Conservation (phyloP, 37 sponge, comb jelly and placozoan species). For the Geodia barretti region DNA sequence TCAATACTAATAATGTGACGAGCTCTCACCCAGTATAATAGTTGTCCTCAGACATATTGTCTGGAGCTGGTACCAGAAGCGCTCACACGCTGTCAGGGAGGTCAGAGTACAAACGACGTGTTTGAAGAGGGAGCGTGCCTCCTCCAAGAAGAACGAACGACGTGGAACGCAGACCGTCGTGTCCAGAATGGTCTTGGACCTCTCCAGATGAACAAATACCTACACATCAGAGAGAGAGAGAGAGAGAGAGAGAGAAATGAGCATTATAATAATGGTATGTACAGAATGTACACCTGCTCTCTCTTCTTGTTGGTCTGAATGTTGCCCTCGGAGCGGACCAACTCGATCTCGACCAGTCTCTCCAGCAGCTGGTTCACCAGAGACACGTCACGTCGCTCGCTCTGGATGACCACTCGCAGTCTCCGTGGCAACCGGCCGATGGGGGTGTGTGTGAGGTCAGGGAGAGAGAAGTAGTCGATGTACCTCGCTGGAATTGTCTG, state of each 20-base stretch:
- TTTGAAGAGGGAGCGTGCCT: constrained; percentile 36
- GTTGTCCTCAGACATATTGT: constrained; percentile 45
- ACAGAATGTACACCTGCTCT: not conserved
- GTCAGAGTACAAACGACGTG: not conserved
- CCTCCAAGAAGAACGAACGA: constrained; percentile 57
- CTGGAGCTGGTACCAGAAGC: constrained; percentile 68
- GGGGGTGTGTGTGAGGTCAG: constrained; percentile 3
- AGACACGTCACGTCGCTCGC: constrained; percentile 3
- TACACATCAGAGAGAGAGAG: not conserved
- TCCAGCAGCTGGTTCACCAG: not conserved
- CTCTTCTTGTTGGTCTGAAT: not conserved
- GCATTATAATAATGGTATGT: not conserved
- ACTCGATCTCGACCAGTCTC: constrained; percentile 12
- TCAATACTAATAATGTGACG: no score
- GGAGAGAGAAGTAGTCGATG: constrained; percentile 7
- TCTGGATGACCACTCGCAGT: constrained; percentile 1
- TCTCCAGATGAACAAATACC: no score
- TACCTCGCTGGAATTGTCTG: not conserved
- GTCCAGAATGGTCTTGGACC: constrained; percentile 68
- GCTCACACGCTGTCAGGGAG: constrained; percentile 24
- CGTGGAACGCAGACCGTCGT: constrained; percentile 39
- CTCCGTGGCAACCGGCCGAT: constrained; percentile 9
- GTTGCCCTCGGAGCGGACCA: not conserved
- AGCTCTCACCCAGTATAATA: constrained; percentile 42
- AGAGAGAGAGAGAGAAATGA: constrained; percentile 4